Evolutionary conservation across 2,888 invertebrate species (phyloP).

Genomic region (Noctua janthe): DNA sequence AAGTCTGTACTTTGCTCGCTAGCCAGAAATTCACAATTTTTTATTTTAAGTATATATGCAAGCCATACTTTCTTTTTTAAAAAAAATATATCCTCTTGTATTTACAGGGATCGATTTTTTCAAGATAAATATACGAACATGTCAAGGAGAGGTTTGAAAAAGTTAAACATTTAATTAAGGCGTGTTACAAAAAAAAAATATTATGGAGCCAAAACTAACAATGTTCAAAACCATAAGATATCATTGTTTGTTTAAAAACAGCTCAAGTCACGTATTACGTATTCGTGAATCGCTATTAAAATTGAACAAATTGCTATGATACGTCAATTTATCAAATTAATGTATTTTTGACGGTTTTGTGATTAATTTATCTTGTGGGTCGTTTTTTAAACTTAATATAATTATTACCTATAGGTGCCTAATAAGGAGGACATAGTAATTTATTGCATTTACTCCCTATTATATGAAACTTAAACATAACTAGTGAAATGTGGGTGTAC

Average conservation of each 20-base stretch:
- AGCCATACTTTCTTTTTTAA: neutral
- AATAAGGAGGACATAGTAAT: neutral
- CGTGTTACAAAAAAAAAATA: neutral
- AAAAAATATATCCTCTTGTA: neutral
- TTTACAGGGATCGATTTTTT: neutral
- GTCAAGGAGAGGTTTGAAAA: neutral
- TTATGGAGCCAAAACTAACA: slow-evolving; percentile 20
- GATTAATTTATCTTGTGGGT: neutral
- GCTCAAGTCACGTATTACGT: slow-evolving; percentile 38
- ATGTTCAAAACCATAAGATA: slow-evolving; percentile 11
- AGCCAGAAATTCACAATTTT: neutral
- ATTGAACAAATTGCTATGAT: slow-evolving; percentile 12
- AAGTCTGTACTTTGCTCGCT: neutral
- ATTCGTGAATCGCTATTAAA: neutral
- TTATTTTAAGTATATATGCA: neutral
- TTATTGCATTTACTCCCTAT: neutral
- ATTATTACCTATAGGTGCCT: neutral
- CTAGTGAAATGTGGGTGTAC: neutral
- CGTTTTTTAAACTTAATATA: neutral
- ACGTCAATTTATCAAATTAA: neutral
- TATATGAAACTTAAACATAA: neutral
- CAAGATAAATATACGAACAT: neutral
- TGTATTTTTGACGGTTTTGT: slow-evolving; percentile 8
- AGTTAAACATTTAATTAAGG: neutral
- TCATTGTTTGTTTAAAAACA: slow-evolving; percentile 49